Percentiles rank a stretch among this genome's conserved stretches.
These are phyloP conservation scores for Caracal caracal DNA, from an alignment of 2,113 vertebrate genomes.

Conservation along the genomic window DNA sequence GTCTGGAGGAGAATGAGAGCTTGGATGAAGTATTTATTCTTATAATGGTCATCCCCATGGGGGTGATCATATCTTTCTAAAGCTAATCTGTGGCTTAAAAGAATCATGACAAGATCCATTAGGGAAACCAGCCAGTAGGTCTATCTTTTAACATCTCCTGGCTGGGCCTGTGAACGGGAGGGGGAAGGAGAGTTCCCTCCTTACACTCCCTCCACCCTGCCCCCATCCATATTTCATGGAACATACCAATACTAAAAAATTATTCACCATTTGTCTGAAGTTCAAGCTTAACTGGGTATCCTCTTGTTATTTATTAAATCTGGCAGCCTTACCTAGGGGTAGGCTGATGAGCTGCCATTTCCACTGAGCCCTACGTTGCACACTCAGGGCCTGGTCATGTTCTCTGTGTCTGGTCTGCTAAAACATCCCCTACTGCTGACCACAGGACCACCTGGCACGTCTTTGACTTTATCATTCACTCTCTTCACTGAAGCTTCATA, in stretches of 20 bases:
- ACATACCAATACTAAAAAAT: neutral
- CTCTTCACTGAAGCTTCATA: neutral
- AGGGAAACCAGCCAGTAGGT: neutral
- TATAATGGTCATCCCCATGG: neutral
- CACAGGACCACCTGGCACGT: accelerated
- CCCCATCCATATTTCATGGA: neutral
- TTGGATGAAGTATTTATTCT: neutral
- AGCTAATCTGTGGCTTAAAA: neutral
- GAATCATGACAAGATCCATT: neutral
- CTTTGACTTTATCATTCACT: neutral
- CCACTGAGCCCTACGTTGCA: neutral
- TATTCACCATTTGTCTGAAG: neutral
- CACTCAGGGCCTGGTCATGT: neutral
- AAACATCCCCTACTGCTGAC: neutral
- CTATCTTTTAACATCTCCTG: neutral
- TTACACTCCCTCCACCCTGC: accelerated
- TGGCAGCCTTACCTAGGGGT: neutral
- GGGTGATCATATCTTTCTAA: neutral
- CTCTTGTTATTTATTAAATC: neutral
- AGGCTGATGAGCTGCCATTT: neutral
- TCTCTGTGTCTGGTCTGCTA: neutral
- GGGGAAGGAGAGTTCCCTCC: neutral
- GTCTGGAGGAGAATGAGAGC: neutral
- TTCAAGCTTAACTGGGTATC: neutral
- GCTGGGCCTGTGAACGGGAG: neutral